Conservation (phyloP, 2,113 vertebrate genomes). For the Microcebus tavaratra region DNA sequence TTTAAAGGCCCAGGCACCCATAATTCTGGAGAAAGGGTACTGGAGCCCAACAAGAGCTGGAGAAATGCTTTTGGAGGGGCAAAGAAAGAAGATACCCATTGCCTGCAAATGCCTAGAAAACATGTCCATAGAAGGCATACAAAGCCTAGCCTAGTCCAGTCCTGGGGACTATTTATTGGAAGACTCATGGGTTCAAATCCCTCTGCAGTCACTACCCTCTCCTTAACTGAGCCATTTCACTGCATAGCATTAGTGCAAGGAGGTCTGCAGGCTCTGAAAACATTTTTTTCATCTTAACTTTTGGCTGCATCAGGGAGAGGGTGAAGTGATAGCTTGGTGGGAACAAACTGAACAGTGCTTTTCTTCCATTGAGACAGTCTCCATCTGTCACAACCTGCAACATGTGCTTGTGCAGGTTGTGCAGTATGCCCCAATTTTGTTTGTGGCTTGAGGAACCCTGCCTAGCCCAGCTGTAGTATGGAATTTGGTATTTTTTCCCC, state of each 20-base stretch:
- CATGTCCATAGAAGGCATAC: background rate
- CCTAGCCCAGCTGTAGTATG: background rate
- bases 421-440: background rate
- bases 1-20: constrained; percentile 47
- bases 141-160: background rate
- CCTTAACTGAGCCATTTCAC: background rate
- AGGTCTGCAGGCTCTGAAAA: background rate
- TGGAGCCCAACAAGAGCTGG: background rate
- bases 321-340: background rate
- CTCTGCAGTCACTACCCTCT: background rate
- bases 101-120: constrained; percentile 34
- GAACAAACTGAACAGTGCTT: constrained; percentile 19
- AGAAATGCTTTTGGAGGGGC: background rate
- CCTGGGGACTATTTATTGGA: background rate
- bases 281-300: background rate
- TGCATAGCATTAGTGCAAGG: background rate
- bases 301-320: background rate
- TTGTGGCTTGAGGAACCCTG: constrained; percentile 5
- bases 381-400: constrained; percentile 34
- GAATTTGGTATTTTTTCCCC: background rate
- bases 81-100: background rate
- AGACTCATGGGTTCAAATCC: background rate
- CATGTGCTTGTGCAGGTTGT: background rate
- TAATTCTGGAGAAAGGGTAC: background rate
- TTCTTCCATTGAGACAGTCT: background rate